phyloP scores from a whole-genome alignment of 2,113 vertebrate species.

The Pomatostomus ruficeps region DNA sequence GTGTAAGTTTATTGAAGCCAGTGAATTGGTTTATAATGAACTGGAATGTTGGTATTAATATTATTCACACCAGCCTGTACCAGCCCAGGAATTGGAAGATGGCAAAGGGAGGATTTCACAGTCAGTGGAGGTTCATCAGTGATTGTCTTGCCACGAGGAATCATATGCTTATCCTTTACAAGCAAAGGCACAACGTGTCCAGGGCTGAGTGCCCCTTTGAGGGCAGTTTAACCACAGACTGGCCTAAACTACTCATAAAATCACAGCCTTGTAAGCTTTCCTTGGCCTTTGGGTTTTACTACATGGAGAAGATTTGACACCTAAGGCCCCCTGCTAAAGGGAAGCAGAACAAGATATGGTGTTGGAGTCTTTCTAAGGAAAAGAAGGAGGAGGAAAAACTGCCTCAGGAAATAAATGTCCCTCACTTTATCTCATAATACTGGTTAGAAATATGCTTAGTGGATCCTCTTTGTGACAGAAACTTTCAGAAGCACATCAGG shows the following conservation, averaged over 20 bases:
- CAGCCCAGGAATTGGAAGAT: neutral
- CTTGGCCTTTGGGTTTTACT: neutral
- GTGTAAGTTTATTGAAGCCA: neutral
- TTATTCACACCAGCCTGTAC: neutral
- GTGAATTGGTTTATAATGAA: neutral
- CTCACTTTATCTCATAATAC: neutral
- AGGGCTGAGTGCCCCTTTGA: neutral
- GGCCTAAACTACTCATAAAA: neutral
- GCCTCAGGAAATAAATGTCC: neutral
- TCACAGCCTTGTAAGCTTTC: fast-evolving
- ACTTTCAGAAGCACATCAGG: neutral
- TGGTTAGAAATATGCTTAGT: neutral
- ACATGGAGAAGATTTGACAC: neutral
- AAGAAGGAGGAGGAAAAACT: neutral
- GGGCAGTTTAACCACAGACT: neutral
- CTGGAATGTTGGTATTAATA: fast-evolving
- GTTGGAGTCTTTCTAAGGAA: neutral
- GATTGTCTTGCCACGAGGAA: neutral
- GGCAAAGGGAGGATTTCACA: neutral
- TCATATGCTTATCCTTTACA: neutral
- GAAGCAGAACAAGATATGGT: neutral
- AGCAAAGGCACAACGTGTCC: neutral
- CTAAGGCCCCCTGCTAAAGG: neutral
- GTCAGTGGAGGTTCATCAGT: fast-evolving
- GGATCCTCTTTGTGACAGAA: neutral